Evolutionary conservation across 2,888 invertebrate genomes (phyloP).

Genomic region (Salpingus planirostris): DNA sequence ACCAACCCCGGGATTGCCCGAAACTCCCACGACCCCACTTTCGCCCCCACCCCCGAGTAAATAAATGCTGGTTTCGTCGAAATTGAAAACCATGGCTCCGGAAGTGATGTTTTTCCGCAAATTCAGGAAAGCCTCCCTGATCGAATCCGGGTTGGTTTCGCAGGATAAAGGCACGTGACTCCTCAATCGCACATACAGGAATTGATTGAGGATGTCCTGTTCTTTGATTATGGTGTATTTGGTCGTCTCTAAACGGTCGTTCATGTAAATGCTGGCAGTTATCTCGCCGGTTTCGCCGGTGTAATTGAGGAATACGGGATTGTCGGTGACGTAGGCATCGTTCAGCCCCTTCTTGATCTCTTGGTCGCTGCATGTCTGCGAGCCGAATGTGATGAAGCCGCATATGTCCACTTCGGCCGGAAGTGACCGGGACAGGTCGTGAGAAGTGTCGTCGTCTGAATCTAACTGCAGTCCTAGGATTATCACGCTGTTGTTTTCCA

Average conservation of each 20-base stretch:
- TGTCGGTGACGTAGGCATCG: constrained; percentile 73
- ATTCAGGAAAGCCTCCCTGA: constrained; percentile 54
- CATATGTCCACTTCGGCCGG: constrained; percentile 72
- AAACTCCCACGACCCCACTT: constrained; percentile 47
- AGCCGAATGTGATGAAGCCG: constrained; percentile 61
- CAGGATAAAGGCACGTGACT: constrained; percentile 57
- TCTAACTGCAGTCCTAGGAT: constrained; percentile 63
- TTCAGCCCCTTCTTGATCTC: constrained; percentile 51
- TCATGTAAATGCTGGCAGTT: constrained; percentile 59
- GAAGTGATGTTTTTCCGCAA: constrained; percentile 64
- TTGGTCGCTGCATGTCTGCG: constrained; percentile 51
- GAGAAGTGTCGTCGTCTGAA: constrained; percentile 45
- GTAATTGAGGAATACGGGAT: constrained; percentile 59
- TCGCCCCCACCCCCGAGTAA: constrained; percentile 55
- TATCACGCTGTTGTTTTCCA: constrained; percentile 61
- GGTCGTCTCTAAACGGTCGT: constrained; percentile 61
- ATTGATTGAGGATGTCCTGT: constrained; percentile 58
- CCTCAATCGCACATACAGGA: constrained; percentile 59
- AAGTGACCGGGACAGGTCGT: constrained; percentile 50
- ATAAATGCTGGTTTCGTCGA: constrained; percentile 56
- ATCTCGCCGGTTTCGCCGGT: constrained; percentile 47
- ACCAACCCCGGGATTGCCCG: constrained; percentile 46
- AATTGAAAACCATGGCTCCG: constrained; percentile 49
- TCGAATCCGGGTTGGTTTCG: constrained; percentile 48
- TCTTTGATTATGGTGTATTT: constrained; percentile 54